phyloP scores from a whole-genome alignment of 2,888 invertebrate genomes.

The Helleia helle region DNA sequence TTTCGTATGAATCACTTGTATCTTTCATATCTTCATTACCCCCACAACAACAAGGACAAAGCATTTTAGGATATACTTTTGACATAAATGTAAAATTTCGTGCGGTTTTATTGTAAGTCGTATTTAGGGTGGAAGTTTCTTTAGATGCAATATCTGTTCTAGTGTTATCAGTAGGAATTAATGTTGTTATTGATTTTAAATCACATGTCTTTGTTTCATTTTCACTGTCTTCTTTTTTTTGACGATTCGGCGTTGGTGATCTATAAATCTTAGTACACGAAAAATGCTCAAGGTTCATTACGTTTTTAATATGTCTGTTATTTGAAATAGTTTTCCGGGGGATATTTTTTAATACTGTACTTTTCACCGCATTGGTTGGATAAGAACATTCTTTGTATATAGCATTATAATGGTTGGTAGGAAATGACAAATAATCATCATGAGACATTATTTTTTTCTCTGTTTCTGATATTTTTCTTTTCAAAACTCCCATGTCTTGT shows the following conservation, averaged over 20 bases:
- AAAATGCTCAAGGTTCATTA: conserved; percentile 24
- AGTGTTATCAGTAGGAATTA: background rate
- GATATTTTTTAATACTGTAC: conserved; percentile 12
- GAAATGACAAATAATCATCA: background rate
- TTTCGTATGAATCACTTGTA: conserved; percentile 40
- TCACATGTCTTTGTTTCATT: conserved; percentile 7
- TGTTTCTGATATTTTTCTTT: no score
- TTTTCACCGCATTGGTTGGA: conserved; percentile 16
- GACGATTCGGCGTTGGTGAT: conserved; percentile 26
- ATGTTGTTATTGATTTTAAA: background rate
- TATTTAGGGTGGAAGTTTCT: no score
- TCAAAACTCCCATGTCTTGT: no score
- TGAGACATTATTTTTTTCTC: background rate
- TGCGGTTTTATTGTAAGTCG: background rate
- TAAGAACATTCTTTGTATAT: conserved; percentile 50
- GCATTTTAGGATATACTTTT: conserved; percentile 30
- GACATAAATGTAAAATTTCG: conserved; percentile 6
- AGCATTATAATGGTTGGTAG: conserved; percentile 15
- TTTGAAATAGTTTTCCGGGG: conserved; percentile 10
- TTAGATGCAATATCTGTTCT: background rate
- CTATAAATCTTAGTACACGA: conserved; percentile 43
- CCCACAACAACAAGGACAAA: conserved; percentile 51
- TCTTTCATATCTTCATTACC: conserved; percentile 31
- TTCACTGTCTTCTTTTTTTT: conserved; percentile 8
- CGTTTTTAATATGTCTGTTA: conserved; percentile 14